Conservation (phyloP, 2,797 vertebrate genomes). For the Oryzias sinensis region DNA sequence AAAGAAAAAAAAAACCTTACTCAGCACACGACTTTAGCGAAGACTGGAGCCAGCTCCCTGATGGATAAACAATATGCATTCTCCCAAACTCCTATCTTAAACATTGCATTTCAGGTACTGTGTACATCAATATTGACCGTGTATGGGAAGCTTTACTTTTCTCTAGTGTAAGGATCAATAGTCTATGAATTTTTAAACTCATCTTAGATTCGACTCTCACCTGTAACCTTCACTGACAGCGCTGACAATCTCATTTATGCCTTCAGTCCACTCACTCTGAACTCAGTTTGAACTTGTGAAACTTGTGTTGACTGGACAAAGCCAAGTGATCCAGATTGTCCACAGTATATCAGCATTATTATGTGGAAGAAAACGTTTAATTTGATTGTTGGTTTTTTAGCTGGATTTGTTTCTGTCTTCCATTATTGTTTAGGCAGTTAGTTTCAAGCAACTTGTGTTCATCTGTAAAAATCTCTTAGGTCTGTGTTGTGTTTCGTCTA, state of each 20-base stretch:
- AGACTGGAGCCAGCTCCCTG: constrained; percentile 18
- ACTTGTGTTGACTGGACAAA: constrained; percentile 27
- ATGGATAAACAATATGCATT: constrained; percentile 22
- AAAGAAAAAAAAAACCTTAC: constrained; percentile 15
- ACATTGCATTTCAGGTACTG: constrained; percentile 50
- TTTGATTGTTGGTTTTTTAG: neutral
- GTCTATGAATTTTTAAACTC: constrained; percentile 78
- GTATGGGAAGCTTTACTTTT: constrained; percentile 67
- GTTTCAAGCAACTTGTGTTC: constrained; percentile 12
- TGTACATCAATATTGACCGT: constrained; percentile 53
- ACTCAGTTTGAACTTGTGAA: constrained; percentile 41
- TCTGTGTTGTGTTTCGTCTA: constrained; percentile 19
- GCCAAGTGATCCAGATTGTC: constrained; percentile 11
- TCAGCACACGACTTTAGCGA: constrained; percentile 17
- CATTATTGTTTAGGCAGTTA: neutral
- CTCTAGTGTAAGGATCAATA: constrained; percentile 71
- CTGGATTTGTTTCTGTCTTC: neutral
- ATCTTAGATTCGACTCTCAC: constrained; percentile 51
- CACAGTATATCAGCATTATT: constrained; percentile 13
- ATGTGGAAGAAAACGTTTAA: constrained; percentile 9
- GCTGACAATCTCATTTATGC: constrained; percentile 58
- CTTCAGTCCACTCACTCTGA: constrained; percentile 31
- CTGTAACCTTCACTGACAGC: constrained; percentile 44
- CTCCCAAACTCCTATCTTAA: constrained; percentile 47
- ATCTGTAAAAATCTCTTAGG: constrained; percentile 23